Evolutionary conservation across 2,797 vertebrate genomes (phyloP).

Genomic region (Smutsia gigantea): DNA sequence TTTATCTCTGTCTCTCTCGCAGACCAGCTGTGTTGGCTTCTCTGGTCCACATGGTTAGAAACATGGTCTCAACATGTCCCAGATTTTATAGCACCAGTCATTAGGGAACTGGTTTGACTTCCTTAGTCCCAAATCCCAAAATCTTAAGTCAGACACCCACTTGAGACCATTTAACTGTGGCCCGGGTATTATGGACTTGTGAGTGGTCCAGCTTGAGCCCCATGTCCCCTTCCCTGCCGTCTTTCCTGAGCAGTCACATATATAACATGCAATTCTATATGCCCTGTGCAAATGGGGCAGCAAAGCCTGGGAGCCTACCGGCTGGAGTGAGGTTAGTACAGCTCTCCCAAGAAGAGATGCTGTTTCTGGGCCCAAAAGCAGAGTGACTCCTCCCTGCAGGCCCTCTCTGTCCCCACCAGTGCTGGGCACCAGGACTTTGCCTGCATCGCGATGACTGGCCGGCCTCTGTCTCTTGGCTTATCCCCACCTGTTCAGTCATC

Average conservation of each 20-base stretch:
- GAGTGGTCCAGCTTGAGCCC: not conserved
- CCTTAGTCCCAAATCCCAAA: not conserved
- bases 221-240: not conserved
- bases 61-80: not conserved
- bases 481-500: not conserved
- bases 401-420: not conserved
- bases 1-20: not conserved
- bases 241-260: not conserved
- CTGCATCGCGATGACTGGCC: not conserved
- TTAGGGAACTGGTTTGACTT: not conserved
- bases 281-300: not conserved
- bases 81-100: not conserved
- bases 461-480: not conserved
- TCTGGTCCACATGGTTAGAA: not conserved
- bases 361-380: not conserved
- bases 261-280: no score
- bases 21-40: not conserved
- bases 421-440: not conserved
- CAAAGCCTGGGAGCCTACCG: not conserved
- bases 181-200: not conserved
- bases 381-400: not conserved
- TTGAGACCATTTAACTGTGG: not conserved
- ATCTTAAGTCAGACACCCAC: not conserved
- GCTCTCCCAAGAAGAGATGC: not conserved
- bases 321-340: not conserved